phyloP scores from a whole-genome alignment of 1,140 invertebrate species.

The Neodiprion fabricii region DNA sequence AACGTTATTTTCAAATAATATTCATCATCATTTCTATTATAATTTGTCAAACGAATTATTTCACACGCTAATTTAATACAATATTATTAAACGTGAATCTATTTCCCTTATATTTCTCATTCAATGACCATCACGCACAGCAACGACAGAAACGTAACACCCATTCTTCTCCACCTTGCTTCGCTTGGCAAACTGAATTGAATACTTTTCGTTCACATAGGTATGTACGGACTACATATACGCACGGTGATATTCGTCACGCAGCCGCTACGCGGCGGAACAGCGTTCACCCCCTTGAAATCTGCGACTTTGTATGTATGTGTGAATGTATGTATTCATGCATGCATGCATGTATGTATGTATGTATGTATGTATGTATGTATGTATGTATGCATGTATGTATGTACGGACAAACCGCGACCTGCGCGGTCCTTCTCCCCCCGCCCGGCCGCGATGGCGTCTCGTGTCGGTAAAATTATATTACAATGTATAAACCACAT shows the following conservation, averaged over 20 bases:
- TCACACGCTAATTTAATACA: not conserved
- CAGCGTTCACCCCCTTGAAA: not conserved
- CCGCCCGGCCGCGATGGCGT: too few species aligned
- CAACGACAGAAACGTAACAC: constrained; percentile 10
- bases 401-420: too few species aligned
- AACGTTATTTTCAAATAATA: not conserved
- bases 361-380: too few species aligned
- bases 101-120: not conserved
- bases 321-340: too few species aligned
- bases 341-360: too few species aligned
- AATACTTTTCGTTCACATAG: constrained; percentile 16
- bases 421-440: too few species aligned
- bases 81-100: not conserved
- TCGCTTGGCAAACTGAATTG: constrained; percentile 36
- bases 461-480: too few species aligned
- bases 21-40: not conserved
- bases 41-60: not conserved
- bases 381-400: too few species aligned
- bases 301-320: too few species aligned
- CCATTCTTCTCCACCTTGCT: constrained; percentile 33
- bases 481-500: too few species aligned
- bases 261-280: not conserved
- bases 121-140: constrained; percentile 6
- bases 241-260: not conserved
- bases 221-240: not conserved